Evolutionary conservation across 2,888 invertebrate genomes (phyloP), one percentile per base, ranked within the genome.

Genomic region (Eucriotettix oculatus): DNA sequence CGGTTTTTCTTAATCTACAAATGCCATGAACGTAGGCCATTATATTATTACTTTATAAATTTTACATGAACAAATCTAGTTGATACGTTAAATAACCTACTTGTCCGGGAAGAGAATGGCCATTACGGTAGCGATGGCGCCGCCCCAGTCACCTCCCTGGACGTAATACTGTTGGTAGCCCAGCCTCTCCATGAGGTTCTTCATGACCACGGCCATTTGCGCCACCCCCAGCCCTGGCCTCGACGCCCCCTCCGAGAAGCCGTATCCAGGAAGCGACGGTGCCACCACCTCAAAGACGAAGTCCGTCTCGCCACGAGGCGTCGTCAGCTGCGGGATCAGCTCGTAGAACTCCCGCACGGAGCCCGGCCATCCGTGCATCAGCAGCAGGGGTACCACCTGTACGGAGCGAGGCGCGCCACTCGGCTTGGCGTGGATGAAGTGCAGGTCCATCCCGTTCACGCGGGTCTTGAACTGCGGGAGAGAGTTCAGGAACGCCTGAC

Each of bases 341-440:
- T 85, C 85, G 68, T 87, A 85, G 71, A 90, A 91, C 71, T 90
- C 9, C 84, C 84, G 78, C 1, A 91, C 72, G 0, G 87, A 87
- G 2, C 90, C 88, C 0, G 92, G 93, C 92, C 92, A 92, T 17
- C 92, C 90, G 66, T 92, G 91, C 16, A 87, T 70, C 56, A 93
- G 60, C 9, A 92, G 70, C 11, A 93, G 64, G 0, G 91, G 89
- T 1, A 85, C 65, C 1, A 82, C 77, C 66, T 74, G 74, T 58
- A 59, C 69, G 63, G 74, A 71, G 64, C 75, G 73, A 43, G 69
- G 67, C 60, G 71, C 53, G 73, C 73, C 65, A 69, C 67, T 75
- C 0, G 86, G 85, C 67, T 82, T 83, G 0, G 79, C 80, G 68
- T 83, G 87, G 58, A 90, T 76, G 70, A 82, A 93, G 71, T 92